Evolutionary conservation across 2,113 vertebrate species (phyloP).

Genomic region (Antigone vipio): DNA sequence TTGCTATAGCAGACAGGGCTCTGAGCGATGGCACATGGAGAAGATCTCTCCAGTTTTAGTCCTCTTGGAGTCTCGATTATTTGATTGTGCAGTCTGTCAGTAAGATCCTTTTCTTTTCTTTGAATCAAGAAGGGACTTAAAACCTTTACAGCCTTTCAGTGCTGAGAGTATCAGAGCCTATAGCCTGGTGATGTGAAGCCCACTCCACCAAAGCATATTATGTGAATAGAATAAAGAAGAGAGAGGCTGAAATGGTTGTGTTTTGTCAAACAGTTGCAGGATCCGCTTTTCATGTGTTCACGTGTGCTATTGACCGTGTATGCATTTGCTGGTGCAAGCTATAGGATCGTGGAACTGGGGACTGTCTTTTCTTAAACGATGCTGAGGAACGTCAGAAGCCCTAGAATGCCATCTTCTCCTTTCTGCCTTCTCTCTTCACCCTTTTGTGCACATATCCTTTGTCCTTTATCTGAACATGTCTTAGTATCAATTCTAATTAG

Average conservation of each 20-base stretch:
- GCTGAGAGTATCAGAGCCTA: not conserved
- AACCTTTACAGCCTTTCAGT: not conserved
- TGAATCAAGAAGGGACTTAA: not conserved
- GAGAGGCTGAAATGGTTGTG: not conserved
- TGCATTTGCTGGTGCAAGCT: not conserved
- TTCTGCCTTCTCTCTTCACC: not conserved
- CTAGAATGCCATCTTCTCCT: not conserved
- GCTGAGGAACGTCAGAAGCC: not conserved
- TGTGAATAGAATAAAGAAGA: not conserved
- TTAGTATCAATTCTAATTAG: not conserved
- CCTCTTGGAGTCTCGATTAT: not conserved
- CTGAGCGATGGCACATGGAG: not conserved
- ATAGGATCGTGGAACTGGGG: not conserved
- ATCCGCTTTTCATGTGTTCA: not conserved
- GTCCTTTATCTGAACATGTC: not conserved
- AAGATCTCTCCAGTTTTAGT: not conserved
- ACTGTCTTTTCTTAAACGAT: not conserved
- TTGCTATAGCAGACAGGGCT: not conserved
- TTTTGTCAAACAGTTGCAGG: not conserved
- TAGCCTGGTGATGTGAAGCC: not conserved
- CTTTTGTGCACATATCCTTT: not conserved
- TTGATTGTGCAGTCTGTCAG: not conserved
- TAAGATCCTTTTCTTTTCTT: not conserved
- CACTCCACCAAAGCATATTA: not conserved
- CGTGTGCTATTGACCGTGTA: rapidly evolving